Evolutionary conservation across 1,140 invertebrate genomes (phyloP), one percentile per base, ranked within the genome.

Genomic region (Lethrus apterus): DNA sequence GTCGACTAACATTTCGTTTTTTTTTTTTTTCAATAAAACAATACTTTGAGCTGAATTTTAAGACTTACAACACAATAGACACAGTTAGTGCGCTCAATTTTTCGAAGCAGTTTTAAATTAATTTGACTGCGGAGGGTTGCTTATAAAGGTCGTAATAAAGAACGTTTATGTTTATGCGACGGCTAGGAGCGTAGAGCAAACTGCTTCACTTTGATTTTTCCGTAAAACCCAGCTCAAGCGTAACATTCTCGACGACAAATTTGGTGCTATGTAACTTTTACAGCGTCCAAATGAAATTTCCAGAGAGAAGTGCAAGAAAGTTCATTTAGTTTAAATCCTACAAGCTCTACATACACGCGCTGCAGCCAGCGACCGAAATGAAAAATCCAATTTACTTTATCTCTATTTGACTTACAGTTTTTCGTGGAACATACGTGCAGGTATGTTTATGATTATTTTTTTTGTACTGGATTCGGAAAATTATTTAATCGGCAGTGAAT

Each of bases 51-150:
- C n/a, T n/a, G n/a, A n/a, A n/a, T n/a, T n/a, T n/a, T n/a, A n/a
- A n/a, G n/a, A n/a, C n/a, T n/a, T n/a, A n/a, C n/a, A n/a, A n/a
- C n/a, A n/a, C n/a, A n/a, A n/a, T n/a, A n/a, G n/a, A n/a, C n/a
- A n/a, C n/a, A n/a, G n/a, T n/a, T n/a, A n/a, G n/a, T n/a, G n/a
- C n/a, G n/a, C n/a, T n/a, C n/a, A n/a, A n/a, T 56, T 56, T 51
- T 46, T 50, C 53, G 54, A 44, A 51, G 51, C 54, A 48, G 52
- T 56, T 52, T 52, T 48, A 56, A 56, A 53, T 56, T 53, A 56
- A 56, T 56, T 56, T 50, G 51, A 53, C 54, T 53, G 54, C 47
- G 44, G 54, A 56, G 54, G 51, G 44, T 45, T 53, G 54, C 53
- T 50, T 48, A 52, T 55, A 56, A 56, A 53, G 50, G 48, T 30